Evolutionary conservation across 2,888 invertebrate genomes (phyloP).

Genomic region (Campoplex nolae): DNA sequence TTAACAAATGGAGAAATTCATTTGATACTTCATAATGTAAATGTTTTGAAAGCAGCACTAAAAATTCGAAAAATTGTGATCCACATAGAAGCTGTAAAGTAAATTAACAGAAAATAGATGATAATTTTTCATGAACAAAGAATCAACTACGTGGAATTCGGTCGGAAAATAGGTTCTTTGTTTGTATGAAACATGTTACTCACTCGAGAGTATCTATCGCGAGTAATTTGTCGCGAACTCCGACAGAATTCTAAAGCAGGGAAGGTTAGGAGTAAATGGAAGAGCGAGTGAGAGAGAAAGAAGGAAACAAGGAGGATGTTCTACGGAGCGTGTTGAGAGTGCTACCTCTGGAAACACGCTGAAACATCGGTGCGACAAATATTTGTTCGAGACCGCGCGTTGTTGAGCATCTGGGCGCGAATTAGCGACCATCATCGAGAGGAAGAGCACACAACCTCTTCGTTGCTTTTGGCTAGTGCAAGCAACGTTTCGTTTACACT

Average conservation of each 20-base stretch:
- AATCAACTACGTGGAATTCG: background rate
- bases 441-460: conserved; percentile 54
- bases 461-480: conserved; percentile 48
- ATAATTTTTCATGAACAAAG: background rate
- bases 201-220: conserved; percentile 13
- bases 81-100: background rate
- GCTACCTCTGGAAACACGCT: conserved; percentile 58
- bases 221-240: conserved; percentile 30
- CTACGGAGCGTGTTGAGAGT: conserved; percentile 2
- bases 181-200: conserved; percentile 23
- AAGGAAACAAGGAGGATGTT: conserved; percentile 33
- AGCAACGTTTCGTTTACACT: conserved; percentile 64
- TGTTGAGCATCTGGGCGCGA: conserved; percentile 69
- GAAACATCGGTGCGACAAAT: conserved; percentile 69
- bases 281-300: background rate
- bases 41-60: background rate
- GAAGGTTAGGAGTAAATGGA: background rate
- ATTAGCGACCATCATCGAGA: conserved; percentile 69
- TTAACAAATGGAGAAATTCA: background rate
- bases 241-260: conserved; percentile 16
- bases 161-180: background rate
- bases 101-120: background rate
- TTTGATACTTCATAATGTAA: background rate
- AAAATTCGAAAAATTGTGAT: background rate
- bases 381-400: conserved; percentile 66